phyloP scores from a whole-genome alignment of 2,888 invertebrate genomes.

The Dolichopus griseipennis region DNA sequence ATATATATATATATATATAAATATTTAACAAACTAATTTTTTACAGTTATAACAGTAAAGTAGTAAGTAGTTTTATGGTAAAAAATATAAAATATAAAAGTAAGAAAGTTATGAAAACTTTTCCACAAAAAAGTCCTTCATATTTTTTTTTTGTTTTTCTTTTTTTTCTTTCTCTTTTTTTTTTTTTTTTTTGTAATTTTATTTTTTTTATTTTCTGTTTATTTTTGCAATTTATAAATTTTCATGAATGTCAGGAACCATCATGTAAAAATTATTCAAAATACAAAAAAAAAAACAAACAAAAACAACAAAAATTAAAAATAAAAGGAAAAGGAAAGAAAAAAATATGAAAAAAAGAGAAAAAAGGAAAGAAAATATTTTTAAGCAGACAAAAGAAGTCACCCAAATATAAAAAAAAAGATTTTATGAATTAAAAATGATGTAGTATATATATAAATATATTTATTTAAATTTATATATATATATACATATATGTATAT shows the following conservation, averaged over 20 bases:
- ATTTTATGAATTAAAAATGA: not conserved
- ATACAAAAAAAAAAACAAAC: not conserved
- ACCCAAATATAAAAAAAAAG: not conserved
- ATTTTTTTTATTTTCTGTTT: too few species aligned
- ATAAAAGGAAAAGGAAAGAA: not conserved
- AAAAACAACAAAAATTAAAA: too few species aligned
- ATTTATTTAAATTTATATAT: not conserved
- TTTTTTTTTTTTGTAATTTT: too few species aligned
- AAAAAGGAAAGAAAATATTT: not conserved
- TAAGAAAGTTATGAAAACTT: not conserved
- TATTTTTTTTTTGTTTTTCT: not conserved
- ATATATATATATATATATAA: too few species aligned
- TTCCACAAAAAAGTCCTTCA: not conserved
- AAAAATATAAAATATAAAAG: not conserved
- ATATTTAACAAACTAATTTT: not conserved
- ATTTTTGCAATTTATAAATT: not conserved
- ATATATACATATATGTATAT: too few species aligned
- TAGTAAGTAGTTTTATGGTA: not conserved
- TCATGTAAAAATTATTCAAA: slow-evolving; percentile 4
- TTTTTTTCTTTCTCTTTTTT: too few species aligned
- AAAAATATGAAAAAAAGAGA: not conserved
- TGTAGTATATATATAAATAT: not conserved
- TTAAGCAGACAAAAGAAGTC: not conserved
- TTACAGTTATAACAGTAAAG: not conserved
- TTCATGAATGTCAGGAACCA: slow-evolving; percentile 6